Evolutionary conservation across 2,888 invertebrate species (phyloP), one percentile per base, ranked within the genome.

Genomic region (Andrena camellia): DNA sequence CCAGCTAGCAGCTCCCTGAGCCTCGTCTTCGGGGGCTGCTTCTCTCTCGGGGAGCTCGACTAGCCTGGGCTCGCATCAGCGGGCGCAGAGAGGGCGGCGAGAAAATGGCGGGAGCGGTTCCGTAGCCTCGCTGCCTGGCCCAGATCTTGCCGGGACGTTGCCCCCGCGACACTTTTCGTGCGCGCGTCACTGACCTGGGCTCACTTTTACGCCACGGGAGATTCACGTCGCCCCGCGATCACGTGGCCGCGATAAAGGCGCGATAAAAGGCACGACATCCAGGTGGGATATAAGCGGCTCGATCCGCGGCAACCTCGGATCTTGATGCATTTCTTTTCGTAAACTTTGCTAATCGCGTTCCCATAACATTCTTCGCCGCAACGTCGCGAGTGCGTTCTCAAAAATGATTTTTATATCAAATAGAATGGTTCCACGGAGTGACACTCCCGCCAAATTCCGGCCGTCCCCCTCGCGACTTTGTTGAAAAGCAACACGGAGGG

Each of bases 111-210:
- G 77, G 63, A 35, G 35, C 20, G 35, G 63, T 35, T 64, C 66
- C 20, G 70, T 48, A 54, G 42, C 52, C 64, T 74, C 66, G 66
- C 13, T 76, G 77, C 60, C 78, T 76, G 77, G 64, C 78, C 72
- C 83, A 70, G 83, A 72, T 73, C 72, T 70, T 59, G 64, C 20
- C 63, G 66, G 71, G 57, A 67, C 84, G 78, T 81, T 81, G 84
- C 70, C 74, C 77, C 66, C 77, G 68, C 35, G 84, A 69, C 72
- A 69, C 62, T 84, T 80, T 81, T 80, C 84, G 84, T 80, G 70
- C 63, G 67, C 74, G 74, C 78, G 85, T 84, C 85, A 85, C 85
- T 85, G 85, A 85, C 85, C 85, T 85, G 85, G 81, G 75, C 31
- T 84, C 77, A 73, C 77, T 48, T 76, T 67, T 78, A 57, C 81